Evolutionary conservation across 2,888 invertebrate genomes (phyloP).

Genomic region (Tolmerus cingulatus): DNA sequence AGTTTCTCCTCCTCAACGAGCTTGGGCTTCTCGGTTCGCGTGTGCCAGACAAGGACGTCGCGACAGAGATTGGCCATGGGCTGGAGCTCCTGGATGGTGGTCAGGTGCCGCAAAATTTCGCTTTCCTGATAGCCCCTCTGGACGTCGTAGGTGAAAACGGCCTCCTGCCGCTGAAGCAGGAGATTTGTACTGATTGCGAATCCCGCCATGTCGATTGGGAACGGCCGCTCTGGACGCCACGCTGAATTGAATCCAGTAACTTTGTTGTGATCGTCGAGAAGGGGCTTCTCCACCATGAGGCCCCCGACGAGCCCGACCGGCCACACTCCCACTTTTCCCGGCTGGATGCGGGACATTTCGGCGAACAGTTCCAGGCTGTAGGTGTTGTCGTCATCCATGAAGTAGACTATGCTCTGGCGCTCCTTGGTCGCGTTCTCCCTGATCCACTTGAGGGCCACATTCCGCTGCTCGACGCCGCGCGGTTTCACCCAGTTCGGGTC

Average conservation of each 20-base stretch:
- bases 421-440: conserved; percentile 60
- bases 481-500: conserved; percentile 81
- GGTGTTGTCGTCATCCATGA: conserved; percentile 97
- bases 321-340: conserved; percentile 83
- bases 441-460: conserved; percentile 83
- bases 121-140: conserved; percentile 90
- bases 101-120: conserved; percentile 79
- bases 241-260: conserved; percentile 72
- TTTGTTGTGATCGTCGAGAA: conserved; percentile 71
- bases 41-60: conserved; percentile 99
- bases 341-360: conserved; percentile 83
- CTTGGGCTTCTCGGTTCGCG: conserved; percentile 89
- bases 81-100: conserved; percentile 80
- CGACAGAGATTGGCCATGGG: conserved; percentile 90
- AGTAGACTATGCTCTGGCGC: conserved; percentile 79
- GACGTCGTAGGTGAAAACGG: conserved; percentile 83
- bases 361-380: conserved; percentile 89
- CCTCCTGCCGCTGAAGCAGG: conserved; percentile 75
- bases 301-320: conserved; percentile 97
- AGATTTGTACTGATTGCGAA: conserved; percentile 86
- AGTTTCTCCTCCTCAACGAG: conserved; percentile 73
- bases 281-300: conserved; percentile 88
- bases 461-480: conserved; percentile 90
- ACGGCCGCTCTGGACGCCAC: conserved; percentile 90
- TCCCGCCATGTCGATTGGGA: conserved; percentile 98